A percentile compares a stretch with the other conserved stretches of the same genome.
Conservation (phyloP, 1,140 invertebrate genomes). For the Cardiocondyla obscurior region DNA sequence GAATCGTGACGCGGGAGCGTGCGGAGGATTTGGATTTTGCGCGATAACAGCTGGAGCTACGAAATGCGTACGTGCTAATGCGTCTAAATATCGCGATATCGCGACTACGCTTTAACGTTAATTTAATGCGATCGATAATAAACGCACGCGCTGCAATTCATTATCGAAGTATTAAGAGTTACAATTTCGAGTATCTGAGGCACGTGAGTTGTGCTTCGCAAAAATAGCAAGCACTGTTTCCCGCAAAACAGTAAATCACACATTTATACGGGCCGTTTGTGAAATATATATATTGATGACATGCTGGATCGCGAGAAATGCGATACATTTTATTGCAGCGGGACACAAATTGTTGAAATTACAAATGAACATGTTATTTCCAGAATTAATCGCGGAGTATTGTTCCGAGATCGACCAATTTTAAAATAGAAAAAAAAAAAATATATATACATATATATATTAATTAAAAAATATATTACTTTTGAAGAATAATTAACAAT, state of each 20-base stretch:
- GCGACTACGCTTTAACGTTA: background rate
- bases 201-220: slow-evolving; percentile 19
- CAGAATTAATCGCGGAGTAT: background rate
- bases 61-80: background rate
- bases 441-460: too few species aligned
- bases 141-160: background rate
- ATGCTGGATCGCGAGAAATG: background rate
- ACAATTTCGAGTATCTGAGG: slow-evolving; percentile 13
- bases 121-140: background rate
- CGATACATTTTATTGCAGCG: background rate
- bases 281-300: background rate
- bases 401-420: background rate
- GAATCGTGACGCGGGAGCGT: slow-evolving; percentile 23
- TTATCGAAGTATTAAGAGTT: slow-evolving; percentile 9
- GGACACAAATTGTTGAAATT: slow-evolving; percentile 6
- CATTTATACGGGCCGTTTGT: background rate
- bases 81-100: background rate
- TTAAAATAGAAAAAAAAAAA: background rate
- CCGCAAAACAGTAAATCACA: slow-evolving; percentile 16
- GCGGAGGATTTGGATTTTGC: slow-evolving; percentile 10
- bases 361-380: background rate
- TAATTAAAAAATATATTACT: too few species aligned
- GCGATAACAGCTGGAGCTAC: slow-evolving; percentile 7
- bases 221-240: background rate
- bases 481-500: background rate